Conservation (phyloP, 2,888 invertebrate species). For the Lymantria monacha region DNA sequence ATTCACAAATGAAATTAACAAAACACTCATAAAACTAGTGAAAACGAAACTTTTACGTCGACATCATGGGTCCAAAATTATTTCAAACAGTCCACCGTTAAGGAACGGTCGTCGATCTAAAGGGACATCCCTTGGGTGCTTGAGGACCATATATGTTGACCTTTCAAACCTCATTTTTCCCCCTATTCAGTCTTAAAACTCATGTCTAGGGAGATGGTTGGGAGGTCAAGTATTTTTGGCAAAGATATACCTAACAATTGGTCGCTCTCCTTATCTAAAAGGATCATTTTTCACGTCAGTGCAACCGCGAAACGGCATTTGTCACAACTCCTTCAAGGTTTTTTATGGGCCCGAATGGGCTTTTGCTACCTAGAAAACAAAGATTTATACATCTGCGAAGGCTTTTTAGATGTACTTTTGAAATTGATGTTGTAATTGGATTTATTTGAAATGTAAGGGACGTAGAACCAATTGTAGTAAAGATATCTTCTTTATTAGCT, state of each 20-base stretch:
- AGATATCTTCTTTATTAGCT: too few relatives aligned
- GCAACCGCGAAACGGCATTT: slow-evolving; percentile 65
- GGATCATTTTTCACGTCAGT: slow-evolving; percentile 76
- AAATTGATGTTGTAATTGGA: slow-evolving; percentile 34
- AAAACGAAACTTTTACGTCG: slow-evolving; percentile 21
- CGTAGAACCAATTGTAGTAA: too few relatives aligned
- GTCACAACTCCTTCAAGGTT: slow-evolving; percentile 70
- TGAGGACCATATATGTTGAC: slow-evolving; percentile 30
- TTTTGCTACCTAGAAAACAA: slow-evolving; percentile 50
- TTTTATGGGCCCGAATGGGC: slow-evolving; percentile 56
- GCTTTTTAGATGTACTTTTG: slow-evolving; percentile 30
- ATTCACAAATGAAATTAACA: slow-evolving; percentile 10
- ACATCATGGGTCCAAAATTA: slow-evolving; percentile 44
- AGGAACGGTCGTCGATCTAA: slow-evolving; percentile 44
- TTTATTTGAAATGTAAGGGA: slow-evolving; percentile 10
- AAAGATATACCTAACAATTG: slow-evolving; percentile 66
- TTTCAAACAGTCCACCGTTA: slow-evolving; percentile 48
- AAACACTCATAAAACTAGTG: slow-evolving; percentile 15
- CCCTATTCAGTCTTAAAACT: not conserved
- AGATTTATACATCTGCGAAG: slow-evolving; percentile 48
- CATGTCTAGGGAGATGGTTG: slow-evolving; percentile 2
- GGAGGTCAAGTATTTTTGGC: slow-evolving; percentile 41
- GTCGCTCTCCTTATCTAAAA: slow-evolving; percentile 69
- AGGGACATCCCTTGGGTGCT: slow-evolving; percentile 41
- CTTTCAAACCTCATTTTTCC: slow-evolving; percentile 13